Base-by-base conservation (phyloP, 2,888 invertebrate species). In the Ectemnius lituratus region DNA sequence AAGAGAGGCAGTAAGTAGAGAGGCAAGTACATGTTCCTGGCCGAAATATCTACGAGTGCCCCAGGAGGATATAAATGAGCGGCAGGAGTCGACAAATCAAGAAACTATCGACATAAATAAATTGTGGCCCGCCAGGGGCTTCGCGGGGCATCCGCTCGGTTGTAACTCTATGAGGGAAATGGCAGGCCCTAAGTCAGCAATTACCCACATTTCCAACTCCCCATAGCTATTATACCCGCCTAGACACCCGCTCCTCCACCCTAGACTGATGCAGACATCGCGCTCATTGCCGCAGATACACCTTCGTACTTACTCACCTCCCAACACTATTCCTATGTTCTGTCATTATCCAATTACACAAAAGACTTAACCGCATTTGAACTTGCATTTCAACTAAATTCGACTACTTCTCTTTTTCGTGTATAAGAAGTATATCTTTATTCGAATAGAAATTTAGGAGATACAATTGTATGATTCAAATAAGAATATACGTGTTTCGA, bases 81-180 rank as follows among this genome's bases (percentile, higher is more conserved):
- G 84, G 84, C 85, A 84, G 84, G 83, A 88, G 89, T 89, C 90
- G 88, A 90, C 90, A 90, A 90, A 90, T 90, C 90, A 90, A 90
- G 90, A 90, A 90, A 90, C 90, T 90, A 90, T 90, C 90, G 90
- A 90, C 90, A 90, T 90, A 90, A 90, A 90, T 90, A 90, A 88
- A 90, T 90, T 90, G 90, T 88, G 87, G 89, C 88, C 79, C 90
- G 84, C 86, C 78, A 82, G 90, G 89, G 89, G 86, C 86, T 87
- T 87, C 84, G 80, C 85, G 79, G 82, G 80, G 83, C 78, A 81
- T 84, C 76, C 74, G 79, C 80, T 73, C 77, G 81, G 79, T 79
- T 76, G 75, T 83, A 84, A 83, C 83, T 79, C 81, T 86, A 86
- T 86, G 85, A 88, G 87, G 84, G 83, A 86, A 88, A 87, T 87